Base-by-base conservation (phyloP, 2,888 invertebrate genomes). In the Caenorhabditis japonica region DNA sequence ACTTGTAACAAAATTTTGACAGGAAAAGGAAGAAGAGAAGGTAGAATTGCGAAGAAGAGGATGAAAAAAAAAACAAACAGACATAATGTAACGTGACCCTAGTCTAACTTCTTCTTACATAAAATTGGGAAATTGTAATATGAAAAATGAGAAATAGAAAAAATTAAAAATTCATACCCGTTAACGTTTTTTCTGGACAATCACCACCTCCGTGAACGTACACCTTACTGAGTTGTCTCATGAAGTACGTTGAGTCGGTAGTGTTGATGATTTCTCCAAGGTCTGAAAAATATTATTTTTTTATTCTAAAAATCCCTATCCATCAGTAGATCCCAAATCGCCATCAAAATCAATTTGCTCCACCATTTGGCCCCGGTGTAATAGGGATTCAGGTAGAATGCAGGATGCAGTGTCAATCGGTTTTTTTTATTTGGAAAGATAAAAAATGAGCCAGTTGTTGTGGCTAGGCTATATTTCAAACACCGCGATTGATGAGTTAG, bases 141-240 rank as follows among this genome's bases (percentile, higher is more conserved):
- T n/a, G n/a, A n/a, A n/a, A n/a, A n/a, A n/a, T n/a, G n/a, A n/a
- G n/a, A n/a, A n/a, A n/a, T n/a, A n/a, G n/a, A n/a, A n/a, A n/a
- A n/a, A n/a, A n/a, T n/a, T n/a, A n/a, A n/a, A n/a, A n/a, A n/a
- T n/a, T n/a, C n/a, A 30, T 51, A n/a, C 92, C 93, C 0, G 90
- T 90, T 5, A 92, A 87, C 0, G 92, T 91, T 90, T 91, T 92
- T 88, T 93, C 93, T 0, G 93, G 92, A 83, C 93, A 93, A 85
- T 92, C 92, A 0, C 92, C 92, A 0, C 93, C 93, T 0, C 92
- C 92, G 75, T 91, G 90, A 2, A 92, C 91, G 23, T 81, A 80
- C 33, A 81, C 79, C 59, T 81, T 75, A 25, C 81, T 81, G 47
- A 86, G 77, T 60, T 85, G 81, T 23, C 84, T 78, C 76, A 87